phyloP scores from a whole-genome alignment of 2,797 vertebrate species.

The Mastacembelus armatus region DNA sequence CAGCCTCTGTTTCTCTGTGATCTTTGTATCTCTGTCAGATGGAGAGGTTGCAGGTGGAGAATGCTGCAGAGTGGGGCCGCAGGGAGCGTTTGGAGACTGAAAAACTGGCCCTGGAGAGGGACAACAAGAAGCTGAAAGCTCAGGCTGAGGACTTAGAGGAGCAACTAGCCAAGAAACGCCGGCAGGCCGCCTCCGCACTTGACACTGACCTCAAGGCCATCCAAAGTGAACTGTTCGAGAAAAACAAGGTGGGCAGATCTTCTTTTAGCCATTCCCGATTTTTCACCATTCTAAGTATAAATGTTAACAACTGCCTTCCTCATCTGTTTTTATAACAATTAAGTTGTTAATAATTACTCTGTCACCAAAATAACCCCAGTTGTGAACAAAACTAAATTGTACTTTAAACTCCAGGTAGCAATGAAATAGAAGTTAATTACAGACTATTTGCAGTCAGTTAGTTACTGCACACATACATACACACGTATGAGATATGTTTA shows the following conservation, averaged over 20 bases:
- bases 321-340: too few species aligned
- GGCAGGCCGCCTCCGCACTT: constrained; percentile 90
- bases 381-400: not conserved
- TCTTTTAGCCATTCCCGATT: not conserved
- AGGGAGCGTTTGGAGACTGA: constrained; percentile 95
- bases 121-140: constrained; percentile 96
- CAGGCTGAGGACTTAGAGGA: constrained; percentile 94
- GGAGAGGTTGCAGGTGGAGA: constrained; percentile 96
- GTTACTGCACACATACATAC: too few species aligned
- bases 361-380: not conserved
- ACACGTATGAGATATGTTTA: too few species aligned
- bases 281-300: not conserved
- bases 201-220: constrained; percentile 94
- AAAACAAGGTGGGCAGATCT: constrained; percentile 90
- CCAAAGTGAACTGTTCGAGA: constrained; percentile 94
- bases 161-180: constrained; percentile 89
- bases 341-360: too few species aligned
- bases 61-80: constrained; percentile 94
- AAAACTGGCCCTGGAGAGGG: constrained; percentile 93
- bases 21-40: constrained; percentile 81
- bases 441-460: too few species aligned
- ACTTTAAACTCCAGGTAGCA: not conserved
- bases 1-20: not conserved
- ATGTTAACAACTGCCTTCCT: too few species aligned
- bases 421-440: too few species aligned